A percentile compares a stretch with the other conserved stretches of the same genome.
Evolutionary conservation across 2,797 vertebrate species (phyloP).

Genomic region (Cyclura pinguis): DNA sequence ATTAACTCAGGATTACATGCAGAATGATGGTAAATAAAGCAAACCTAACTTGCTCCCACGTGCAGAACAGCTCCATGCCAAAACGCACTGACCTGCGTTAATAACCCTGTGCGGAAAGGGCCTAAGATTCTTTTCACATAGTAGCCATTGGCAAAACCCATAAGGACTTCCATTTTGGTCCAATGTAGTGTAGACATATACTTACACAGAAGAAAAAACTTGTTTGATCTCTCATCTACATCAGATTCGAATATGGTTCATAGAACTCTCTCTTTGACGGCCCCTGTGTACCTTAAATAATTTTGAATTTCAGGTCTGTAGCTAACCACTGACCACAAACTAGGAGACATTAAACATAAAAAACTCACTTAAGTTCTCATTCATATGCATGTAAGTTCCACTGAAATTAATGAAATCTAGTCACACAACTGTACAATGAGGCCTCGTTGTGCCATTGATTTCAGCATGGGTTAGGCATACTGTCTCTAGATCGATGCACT

Average conservation of each 20-base stretch:
- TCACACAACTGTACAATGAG: neutral
- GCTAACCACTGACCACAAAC: neutral
- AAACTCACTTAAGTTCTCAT: neutral
- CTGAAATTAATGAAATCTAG: neutral
- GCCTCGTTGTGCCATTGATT: neutral
- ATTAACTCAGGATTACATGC: too few relatives aligned
- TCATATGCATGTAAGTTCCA: neutral
- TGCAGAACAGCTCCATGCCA: too few relatives aligned
- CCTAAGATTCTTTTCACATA: neutral
- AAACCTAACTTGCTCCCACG: too few relatives aligned
- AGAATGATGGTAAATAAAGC: too few relatives aligned
- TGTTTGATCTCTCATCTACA: neutral
- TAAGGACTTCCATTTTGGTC: neutral
- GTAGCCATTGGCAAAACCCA: neutral
- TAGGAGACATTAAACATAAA: neutral
- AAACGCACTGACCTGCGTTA: too few relatives aligned
- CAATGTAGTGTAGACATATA: neutral
- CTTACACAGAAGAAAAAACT: neutral
- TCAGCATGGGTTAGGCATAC: neutral
- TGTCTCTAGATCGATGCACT: neutral
- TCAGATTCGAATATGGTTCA: neutral
- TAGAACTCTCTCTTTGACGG: neutral
- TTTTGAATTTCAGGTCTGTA: neutral
- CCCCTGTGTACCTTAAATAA: neutral
- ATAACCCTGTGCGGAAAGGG: too few relatives aligned